Percentiles rank a stretch among this genome's conserved stretches.
These are phyloP conservation scores for Heliothis peltigera DNA, from an alignment of 2,888 invertebrate species.

Conservation along the genomic window DNA sequence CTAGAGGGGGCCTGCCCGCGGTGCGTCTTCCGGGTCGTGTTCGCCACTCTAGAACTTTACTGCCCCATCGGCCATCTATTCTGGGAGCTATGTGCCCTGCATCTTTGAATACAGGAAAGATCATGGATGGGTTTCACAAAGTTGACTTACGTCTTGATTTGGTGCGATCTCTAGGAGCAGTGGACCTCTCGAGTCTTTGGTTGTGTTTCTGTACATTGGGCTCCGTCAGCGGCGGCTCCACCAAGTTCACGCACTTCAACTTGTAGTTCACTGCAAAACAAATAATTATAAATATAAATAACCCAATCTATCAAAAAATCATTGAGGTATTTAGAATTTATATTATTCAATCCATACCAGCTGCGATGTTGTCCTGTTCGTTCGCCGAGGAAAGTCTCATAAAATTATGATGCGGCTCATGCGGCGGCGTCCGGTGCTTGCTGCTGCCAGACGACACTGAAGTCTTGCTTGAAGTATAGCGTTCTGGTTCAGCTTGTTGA, in stretches of 20 bases:
- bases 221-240: slow-evolving; percentile 87
- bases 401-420: slow-evolving; percentile 79
- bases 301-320: no score
- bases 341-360: slow-evolving; percentile 75
- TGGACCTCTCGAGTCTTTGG: slow-evolving; percentile 85
- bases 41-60: no score
- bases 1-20: no score
- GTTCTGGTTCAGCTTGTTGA: slow-evolving; percentile 87
- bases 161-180: slow-evolving; percentile 83
- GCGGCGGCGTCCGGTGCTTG: slow-evolving; percentile 78
- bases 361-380: slow-evolving; percentile 84
- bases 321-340: no score
- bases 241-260: slow-evolving; percentile 85
- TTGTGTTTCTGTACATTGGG: slow-evolving; percentile 88
- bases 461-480: slow-evolving; percentile 82
- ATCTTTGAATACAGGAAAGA: no score
- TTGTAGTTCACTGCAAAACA: slow-evolving; percentile 82
- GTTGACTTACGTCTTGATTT: slow-evolving; percentile 83
- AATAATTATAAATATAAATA: no score
- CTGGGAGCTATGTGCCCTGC: no score
- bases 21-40: no score
- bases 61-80: no score
- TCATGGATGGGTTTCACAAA: no score
- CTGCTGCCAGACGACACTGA: slow-evolving; percentile 81
- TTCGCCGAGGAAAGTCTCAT: slow-evolving; percentile 83